Percentiles rank a stretch among this genome's conserved stretches.
phyloP scores from a whole-genome alignment of 1,140 invertebrate genomes.

The Phenacoccus solenopsis region DNA sequence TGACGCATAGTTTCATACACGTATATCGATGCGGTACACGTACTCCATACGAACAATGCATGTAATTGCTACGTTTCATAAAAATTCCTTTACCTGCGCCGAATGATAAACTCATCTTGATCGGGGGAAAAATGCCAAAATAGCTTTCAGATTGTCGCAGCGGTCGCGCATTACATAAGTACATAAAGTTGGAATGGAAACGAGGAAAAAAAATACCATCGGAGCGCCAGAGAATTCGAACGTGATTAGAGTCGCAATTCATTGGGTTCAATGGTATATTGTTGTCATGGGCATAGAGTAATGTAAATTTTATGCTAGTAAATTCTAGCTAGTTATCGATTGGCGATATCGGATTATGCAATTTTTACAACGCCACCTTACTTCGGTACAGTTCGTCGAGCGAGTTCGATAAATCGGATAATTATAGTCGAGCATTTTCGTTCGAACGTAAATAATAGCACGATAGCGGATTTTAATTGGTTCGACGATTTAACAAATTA shows the following conservation, averaged over 20 bases:
- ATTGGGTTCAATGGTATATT: background rate
- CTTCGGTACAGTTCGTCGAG: background rate
- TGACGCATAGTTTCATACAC: background rate
- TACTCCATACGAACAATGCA: background rate
- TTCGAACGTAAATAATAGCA: background rate
- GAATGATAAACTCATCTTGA: no score
- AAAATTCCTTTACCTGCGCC: no score
- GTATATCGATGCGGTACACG: background rate
- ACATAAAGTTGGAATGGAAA: no score
- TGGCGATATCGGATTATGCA: background rate
- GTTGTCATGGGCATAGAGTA: no score
- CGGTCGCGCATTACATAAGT: background rate
- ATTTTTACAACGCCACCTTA: background rate
- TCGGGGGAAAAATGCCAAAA: background rate
- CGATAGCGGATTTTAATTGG: background rate
- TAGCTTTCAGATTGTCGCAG: background rate
- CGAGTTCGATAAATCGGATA: no score
- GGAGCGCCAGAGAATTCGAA: background rate
- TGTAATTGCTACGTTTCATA: no score
- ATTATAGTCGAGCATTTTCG: background rate
- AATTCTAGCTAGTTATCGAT: background rate
- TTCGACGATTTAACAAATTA: background rate
- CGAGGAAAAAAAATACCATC: no score
- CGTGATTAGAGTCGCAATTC: background rate
- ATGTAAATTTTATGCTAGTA: no score